Conservation (phyloP, 30 jellyfish, hydroid and myxozoan species). For the Rhopilema esculentum region DNA sequence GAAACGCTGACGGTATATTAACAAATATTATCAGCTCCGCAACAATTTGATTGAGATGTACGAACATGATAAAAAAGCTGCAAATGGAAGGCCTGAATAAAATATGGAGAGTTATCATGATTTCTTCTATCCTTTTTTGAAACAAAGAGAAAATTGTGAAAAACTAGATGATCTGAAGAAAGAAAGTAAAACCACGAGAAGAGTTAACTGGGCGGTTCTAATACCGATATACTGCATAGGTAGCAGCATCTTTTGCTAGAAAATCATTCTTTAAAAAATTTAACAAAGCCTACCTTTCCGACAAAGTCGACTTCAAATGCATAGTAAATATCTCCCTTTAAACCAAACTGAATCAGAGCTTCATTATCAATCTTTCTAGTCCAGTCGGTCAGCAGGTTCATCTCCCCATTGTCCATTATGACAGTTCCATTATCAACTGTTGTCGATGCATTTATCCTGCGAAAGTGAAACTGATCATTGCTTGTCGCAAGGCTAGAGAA, state of each 20-base stretch:
- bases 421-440: constrained; percentile 24
- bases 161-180: no score
- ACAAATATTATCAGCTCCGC: no score
- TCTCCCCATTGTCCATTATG: background rate
- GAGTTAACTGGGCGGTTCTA: background rate
- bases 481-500: constrained; percentile 1
- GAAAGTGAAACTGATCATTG: constrained; percentile 10
- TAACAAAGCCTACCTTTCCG: background rate
- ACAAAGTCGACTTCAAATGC: background rate
- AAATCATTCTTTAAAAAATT: no score
- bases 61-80: no score
- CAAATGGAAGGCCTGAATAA: no score
- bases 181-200: no score
- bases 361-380: background rate
- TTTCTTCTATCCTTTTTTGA: no score
- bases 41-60: no score
- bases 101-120: no score
- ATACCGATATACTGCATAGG: background rate
- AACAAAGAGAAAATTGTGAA: no score
- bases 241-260: no score
- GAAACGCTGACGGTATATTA: no score
- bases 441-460: background rate
- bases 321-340: background rate
- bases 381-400: background rate
- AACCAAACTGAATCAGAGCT: background rate